These are phyloP conservation scores for Agonopterix alstromeriana DNA, from an alignment of 2,888 invertebrate species.

Conservation along the genomic window DNA sequence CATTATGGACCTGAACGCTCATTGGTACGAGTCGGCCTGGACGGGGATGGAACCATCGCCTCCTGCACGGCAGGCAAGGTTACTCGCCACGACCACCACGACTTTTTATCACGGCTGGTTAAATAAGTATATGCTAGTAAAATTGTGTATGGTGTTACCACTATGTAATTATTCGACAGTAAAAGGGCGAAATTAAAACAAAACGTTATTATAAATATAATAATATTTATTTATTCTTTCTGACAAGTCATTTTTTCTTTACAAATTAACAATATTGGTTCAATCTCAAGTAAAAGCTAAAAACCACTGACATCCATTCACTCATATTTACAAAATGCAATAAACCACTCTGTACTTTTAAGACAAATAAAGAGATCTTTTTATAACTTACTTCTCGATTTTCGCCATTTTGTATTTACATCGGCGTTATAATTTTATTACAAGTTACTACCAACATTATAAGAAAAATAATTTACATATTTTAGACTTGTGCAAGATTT, in stretches of 20 bases:
- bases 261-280: slow-evolving; percentile 51
- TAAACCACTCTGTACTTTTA: slow-evolving; percentile 24
- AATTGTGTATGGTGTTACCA: not conserved
- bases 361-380: slow-evolving; percentile 5
- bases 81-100: no score
- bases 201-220: slow-evolving; percentile 60
- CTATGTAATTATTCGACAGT: not conserved
- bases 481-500: no score
- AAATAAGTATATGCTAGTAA: not conserved
- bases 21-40: no score
- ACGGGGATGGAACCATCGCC: no score
- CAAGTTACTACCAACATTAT: no score
- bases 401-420: slow-evolving; percentile 1
- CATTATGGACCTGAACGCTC: no score
- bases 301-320: slow-evolving; percentile 14
- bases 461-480: no score
- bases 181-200: slow-evolving; percentile 2
- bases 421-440: not conserved
- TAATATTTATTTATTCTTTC: slow-evolving; percentile 55
- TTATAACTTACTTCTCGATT: slow-evolving; percentile 2
- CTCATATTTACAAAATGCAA: slow-evolving; percentile 24
- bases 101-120: no score
- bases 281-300: slow-evolving; percentile 16
- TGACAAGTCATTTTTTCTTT: slow-evolving; percentile 37
- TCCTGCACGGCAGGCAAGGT: no score